Percentiles rank a stretch among this genome's conserved stretches.
phyloP scores from a whole-genome alignment of 2,113 vertebrate species.

The Pelecanus crispus region DNA sequence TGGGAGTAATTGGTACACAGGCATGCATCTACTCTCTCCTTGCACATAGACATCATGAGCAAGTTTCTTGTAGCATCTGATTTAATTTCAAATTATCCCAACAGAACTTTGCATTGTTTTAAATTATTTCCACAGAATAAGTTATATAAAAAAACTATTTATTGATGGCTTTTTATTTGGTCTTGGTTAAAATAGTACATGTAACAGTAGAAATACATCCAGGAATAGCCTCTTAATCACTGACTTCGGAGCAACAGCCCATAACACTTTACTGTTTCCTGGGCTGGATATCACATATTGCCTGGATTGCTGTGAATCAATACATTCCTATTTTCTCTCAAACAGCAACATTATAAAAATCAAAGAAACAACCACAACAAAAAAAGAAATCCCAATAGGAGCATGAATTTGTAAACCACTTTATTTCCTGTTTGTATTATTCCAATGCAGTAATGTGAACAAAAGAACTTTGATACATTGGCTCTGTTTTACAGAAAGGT shows the following conservation, averaged over 20 bases:
- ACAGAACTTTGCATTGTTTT: constrained; percentile 29
- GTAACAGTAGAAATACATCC: background rate
- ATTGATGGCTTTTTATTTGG: constrained; percentile 65
- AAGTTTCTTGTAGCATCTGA: constrained; percentile 13
- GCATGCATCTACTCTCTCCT: background rate
- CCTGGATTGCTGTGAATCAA: constrained; percentile 14
- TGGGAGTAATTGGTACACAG: background rate
- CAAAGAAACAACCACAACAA: background rate
- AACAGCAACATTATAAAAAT: constrained; percentile 19
- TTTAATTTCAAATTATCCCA: constrained; percentile 44
- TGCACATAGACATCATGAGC: background rate
- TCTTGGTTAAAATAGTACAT: constrained; percentile 32
- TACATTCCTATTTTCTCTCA: constrained; percentile 46
- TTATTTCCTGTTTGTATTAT: constrained; percentile 9
- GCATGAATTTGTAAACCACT: background rate
- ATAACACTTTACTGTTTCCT: constrained; percentile 40
- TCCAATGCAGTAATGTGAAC: background rate
- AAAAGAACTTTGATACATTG: background rate
- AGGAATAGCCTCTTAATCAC: background rate
- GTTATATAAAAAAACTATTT: constrained; percentile 44
- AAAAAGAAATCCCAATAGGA: background rate
- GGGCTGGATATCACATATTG: background rate
- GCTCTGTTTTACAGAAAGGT: background rate
- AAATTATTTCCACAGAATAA: background rate
- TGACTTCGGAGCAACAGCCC: constrained; percentile 37